These are phyloP conservation scores for Apomyelois bistriatella DNA, from an alignment of 2,888 invertebrate species.

Conservation along the genomic window DNA sequence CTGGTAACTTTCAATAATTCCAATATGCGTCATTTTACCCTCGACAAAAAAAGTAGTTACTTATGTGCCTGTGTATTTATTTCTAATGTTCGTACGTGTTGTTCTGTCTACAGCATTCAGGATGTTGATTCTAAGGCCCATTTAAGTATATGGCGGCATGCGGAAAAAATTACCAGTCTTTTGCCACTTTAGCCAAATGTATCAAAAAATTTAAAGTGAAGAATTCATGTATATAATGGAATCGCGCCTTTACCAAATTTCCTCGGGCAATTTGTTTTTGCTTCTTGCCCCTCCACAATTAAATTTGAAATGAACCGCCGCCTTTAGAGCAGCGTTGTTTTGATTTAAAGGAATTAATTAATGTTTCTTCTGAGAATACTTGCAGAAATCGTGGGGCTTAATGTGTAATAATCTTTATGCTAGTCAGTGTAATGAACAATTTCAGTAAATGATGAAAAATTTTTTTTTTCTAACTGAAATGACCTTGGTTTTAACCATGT, in stretches of 20 bases:
- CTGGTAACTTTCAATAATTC: conserved; percentile 18
- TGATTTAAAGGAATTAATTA: conserved; percentile 70
- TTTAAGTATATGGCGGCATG: no score
- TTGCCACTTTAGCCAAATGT: no score
- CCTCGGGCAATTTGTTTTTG: conserved; percentile 54
- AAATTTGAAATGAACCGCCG: conserved; percentile 62
- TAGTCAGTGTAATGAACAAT: conserved; percentile 3
- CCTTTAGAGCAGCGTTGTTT: conserved; percentile 56
- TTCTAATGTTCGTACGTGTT: no score
- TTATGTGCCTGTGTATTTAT: no score
- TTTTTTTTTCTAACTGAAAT: no score
- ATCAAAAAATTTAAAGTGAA: no score
- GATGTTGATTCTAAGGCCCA: no score
- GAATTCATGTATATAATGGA: not conserved
- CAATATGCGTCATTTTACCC: not conserved
- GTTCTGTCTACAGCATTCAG: no score
- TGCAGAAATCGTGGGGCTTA: conserved; percentile 37
- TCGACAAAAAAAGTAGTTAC: not conserved
- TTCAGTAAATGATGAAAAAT: not conserved
- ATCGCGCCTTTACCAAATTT: conserved; percentile 28
- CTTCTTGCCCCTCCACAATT: conserved; percentile 52
- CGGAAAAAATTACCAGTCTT: no score
- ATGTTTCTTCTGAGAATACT: conserved; percentile 49
- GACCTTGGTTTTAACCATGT: no score
- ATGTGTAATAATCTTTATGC: conserved; percentile 46